phyloP scores from a whole-genome alignment of 1,140 invertebrate species.

The Coboldia fuscipes region DNA sequence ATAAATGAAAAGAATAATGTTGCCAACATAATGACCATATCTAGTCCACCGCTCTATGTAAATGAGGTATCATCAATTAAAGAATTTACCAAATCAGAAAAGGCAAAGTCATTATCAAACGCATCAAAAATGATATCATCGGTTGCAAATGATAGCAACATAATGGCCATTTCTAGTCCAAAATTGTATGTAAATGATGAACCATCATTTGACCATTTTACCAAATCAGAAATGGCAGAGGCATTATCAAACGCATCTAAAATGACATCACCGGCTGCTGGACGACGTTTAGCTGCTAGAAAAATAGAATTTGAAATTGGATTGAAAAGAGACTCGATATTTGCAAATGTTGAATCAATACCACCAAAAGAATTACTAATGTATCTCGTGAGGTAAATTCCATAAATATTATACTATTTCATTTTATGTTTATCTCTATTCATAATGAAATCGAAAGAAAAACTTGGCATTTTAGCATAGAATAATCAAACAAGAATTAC shows the following conservation, averaged over 20 bases:
- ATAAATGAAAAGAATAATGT: too few species aligned
- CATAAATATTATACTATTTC: background rate
- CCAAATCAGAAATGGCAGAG: constrained; percentile 30
- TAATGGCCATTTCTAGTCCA: too few species aligned
- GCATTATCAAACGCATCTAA: constrained; percentile 29
- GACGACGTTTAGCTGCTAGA: constrained; percentile 26
- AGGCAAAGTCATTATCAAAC: background rate
- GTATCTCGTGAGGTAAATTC: constrained; percentile 35
- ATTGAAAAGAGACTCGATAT: constrained; percentile 9
- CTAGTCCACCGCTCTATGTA: too few species aligned
- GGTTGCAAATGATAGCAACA: too few species aligned
- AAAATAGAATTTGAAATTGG: constrained; percentile 25
- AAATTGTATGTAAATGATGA: too few species aligned
- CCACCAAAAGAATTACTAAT: constrained; percentile 35
- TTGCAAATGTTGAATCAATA: constrained; percentile 21
- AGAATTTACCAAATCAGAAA: background rate
- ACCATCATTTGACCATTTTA: constrained; percentile 16
- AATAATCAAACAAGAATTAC: too few species aligned
- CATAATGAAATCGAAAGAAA: too few species aligned
- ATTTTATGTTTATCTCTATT: too few species aligned
- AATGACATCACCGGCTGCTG: constrained; percentile 29
- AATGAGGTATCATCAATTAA: background rate
- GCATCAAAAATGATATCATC: too few species aligned
- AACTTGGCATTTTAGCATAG: too few species aligned
- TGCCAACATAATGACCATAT: too few species aligned